Evolutionary conservation across 1,140 invertebrate species (phyloP).

Genomic region (Theocolax elegans): DNA sequence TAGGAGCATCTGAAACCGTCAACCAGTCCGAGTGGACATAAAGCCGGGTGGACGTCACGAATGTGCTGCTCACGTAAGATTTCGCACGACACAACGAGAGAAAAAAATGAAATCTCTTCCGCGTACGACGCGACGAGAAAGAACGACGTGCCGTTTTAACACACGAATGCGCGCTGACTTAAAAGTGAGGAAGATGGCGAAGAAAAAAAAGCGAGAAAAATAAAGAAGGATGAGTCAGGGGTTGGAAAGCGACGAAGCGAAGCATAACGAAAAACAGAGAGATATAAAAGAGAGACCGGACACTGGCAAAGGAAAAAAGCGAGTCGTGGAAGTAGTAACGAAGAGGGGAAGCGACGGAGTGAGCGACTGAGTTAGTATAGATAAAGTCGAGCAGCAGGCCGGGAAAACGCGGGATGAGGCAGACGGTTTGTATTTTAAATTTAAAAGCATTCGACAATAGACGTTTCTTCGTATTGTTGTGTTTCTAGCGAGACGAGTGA

Average conservation of each 20-base stretch:
- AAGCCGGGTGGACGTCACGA: too few species aligned
- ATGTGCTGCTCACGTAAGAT: too few species aligned
- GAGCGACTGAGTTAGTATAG: background rate
- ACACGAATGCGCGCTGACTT: background rate
- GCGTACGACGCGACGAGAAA: background rate
- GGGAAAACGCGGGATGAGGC: slow-evolving; percentile 44
- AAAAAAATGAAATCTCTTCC: slow-evolving; percentile 16
- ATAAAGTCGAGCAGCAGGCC: background rate
- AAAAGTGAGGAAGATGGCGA: background rate
- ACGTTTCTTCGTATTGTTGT: slow-evolving; percentile 62
- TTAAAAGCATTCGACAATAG: slow-evolving; percentile 68
- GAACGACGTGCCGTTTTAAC: background rate
- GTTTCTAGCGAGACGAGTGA: slow-evolving; percentile 47
- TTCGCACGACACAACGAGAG: background rate
- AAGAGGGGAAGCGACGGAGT: background rate
- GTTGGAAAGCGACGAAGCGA: background rate
- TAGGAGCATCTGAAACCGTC: background rate
- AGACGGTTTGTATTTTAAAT: slow-evolving; percentile 67
- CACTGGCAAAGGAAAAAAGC: background rate
- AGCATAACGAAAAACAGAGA: too few species aligned
- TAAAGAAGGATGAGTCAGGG: background rate
- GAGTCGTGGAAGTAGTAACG: slow-evolving; percentile 11
- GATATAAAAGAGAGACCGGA: background rate
- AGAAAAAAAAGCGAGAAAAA: background rate
- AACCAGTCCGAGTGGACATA: background rate